Evolutionary conservation across 2,113 vertebrate species (phyloP).

Genomic region (Vombatus ursinus): DNA sequence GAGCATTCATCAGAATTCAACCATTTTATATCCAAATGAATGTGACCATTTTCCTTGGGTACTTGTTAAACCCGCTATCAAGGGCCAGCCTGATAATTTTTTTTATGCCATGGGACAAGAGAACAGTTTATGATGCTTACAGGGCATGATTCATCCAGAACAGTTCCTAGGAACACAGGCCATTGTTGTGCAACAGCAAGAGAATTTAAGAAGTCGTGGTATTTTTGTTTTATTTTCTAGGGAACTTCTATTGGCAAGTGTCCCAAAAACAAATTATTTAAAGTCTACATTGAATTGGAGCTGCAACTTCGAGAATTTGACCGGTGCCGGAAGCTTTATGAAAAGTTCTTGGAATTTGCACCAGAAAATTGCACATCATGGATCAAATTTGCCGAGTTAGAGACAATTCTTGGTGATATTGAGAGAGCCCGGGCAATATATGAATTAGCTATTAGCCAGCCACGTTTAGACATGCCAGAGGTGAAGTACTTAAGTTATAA

Average conservation of each 20-base stretch:
- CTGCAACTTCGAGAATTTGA: conserved; percentile 97
- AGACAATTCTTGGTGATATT: conserved; percentile 94
- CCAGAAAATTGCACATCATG: conserved; percentile 98
- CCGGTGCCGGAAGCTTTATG: conserved; percentile 97
- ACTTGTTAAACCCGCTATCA: neutral
- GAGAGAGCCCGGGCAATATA: conserved; percentile 96
- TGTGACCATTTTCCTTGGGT: neutral
- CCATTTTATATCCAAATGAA: neutral
- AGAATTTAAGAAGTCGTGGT: neutral
- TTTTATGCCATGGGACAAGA: neutral
- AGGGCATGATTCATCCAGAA: neutral
- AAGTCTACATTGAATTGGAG: conserved; percentile 98
- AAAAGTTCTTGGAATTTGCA: conserved; percentile 96
- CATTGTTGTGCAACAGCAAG: neutral
- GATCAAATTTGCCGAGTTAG: conserved; percentile 98
- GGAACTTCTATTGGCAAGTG: conserved; percentile 95
- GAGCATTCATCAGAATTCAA: neutral
- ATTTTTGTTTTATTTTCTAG: conserved; percentile 79
- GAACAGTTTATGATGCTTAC: neutral
- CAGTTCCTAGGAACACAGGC: neutral
- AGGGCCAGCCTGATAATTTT: neutral
- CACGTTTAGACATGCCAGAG: conserved; percentile 97
- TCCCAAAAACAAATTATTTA: conserved; percentile 98
- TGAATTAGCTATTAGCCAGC: conserved; percentile 96
- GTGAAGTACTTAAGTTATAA: conserved; percentile 75